Conservation (phyloP, 2,797 vertebrate genomes). For the Diglossa cyanea region DNA sequence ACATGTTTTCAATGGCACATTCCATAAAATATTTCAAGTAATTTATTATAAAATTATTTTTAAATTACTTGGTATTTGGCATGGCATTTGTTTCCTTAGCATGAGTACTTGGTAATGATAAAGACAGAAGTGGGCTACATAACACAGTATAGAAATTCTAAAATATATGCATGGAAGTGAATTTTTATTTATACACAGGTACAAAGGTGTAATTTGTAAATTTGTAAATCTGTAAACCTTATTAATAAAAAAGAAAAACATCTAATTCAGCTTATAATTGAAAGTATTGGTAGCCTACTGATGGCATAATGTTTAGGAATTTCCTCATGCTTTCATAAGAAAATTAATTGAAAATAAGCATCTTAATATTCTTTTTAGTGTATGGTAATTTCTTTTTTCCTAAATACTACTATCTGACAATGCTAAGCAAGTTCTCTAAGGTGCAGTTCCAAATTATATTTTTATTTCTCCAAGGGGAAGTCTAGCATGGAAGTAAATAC, state of each 20-base stretch:
- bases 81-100: not conserved
- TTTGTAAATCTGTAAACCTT: not conserved
- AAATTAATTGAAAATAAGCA: not conserved
- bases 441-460: not conserved
- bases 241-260: not conserved
- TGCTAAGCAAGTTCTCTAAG: not conserved
- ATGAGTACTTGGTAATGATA: not conserved
- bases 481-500: not conserved
- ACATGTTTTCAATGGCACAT: not conserved
- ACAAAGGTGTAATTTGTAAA: not conserved
- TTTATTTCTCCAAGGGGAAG: not conserved
- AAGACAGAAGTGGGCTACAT: not conserved
- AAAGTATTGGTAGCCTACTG: not conserved
- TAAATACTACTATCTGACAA: not conserved
- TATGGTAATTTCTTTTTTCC: not conserved
- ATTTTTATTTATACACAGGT: not conserved
- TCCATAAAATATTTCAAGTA: not conserved
- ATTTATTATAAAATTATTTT: not conserved
- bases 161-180: not conserved
- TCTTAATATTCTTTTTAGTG: not conserved
- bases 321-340: not conserved
- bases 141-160: not conserved
- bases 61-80: not conserved
- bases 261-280: not conserved
- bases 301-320: fast-evolving